Percentiles rank a stretch among this genome's conserved stretches.
These are phyloP conservation scores for Pissodes strobi DNA, from an alignment of 1,140 invertebrate species.

Conservation along the genomic window DNA sequence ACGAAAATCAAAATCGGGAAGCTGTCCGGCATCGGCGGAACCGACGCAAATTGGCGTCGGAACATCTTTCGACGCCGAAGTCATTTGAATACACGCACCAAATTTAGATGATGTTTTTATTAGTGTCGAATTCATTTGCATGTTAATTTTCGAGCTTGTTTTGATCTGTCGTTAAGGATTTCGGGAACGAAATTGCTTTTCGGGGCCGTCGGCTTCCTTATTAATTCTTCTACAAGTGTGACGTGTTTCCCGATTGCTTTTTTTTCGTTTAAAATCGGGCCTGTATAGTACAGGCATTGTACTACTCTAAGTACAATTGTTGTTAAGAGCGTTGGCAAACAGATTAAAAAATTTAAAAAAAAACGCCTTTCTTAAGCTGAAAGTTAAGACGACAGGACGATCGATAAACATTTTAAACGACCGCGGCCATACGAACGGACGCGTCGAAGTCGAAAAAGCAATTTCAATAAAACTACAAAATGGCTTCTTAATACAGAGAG, in stretches of 20 bases:
- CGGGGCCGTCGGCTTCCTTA: no score
- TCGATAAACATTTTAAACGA: constrained; percentile 23
- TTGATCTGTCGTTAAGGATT: constrained; percentile 37
- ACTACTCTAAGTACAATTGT: no score
- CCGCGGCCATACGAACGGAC: constrained; percentile 17
- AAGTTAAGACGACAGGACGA: no score
- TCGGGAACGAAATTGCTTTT: constrained; percentile 34
- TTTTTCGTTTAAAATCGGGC: no score
- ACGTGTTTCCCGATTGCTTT: no score
- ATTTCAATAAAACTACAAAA: constrained; percentile 37
- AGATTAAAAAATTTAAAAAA: no score
- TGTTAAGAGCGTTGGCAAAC: no score
- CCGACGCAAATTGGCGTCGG: constrained; percentile 47
- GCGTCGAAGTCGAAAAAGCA: constrained; percentile 31
- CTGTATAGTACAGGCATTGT: no score
- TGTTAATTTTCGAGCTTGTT: constrained; percentile 43
- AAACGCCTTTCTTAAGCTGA: no score
- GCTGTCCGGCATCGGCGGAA: constrained; percentile 47
- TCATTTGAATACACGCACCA: constrained; percentile 50
- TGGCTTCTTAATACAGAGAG: constrained; percentile 34
- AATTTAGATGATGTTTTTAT: constrained; percentile 52
- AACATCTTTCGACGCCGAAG: constrained; percentile 50
- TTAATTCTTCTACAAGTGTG: no score
- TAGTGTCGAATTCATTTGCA: constrained; percentile 51
- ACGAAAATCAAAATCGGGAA: no score